Base-by-base conservation (phyloP, 2,113 vertebrate genomes). In the Antennarius striatus region DNA sequence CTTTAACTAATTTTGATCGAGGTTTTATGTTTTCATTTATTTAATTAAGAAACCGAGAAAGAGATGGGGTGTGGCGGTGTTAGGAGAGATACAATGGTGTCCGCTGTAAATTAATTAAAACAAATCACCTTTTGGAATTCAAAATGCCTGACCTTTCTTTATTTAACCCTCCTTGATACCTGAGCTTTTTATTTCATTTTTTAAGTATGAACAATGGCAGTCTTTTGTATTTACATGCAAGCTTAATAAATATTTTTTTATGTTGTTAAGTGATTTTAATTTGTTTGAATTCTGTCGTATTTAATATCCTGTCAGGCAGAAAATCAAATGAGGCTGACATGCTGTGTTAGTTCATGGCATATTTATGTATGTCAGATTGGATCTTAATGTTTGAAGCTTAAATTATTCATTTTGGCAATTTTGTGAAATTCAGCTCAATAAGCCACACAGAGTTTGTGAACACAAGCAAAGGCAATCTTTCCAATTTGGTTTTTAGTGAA, bases 401-500 rank as follows among this genome's bases (percentile, higher is more conserved):
- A 55, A 68, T 72, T 58, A 79, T 68, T 83, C 47, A 15, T 69
- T 47, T 42, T 71, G 53, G 47, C 71, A 79, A 39, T 68, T 45
- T 56, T 22, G 29, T 36, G 52, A 16, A 51, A 66, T 79, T 64
- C 52, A 40, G 10, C 46, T 54, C 53, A 68, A 56, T 73, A 17
- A 32, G 32, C n/a, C 42, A 45, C 15, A 6, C 16, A 51, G 30
- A 40, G 49, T 63, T 29, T 58, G 45, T 39, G 62, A 80, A 29
- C 6, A 9, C 62, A 66, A 62, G 43, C 11, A 16, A 61, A 28
- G 30, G 60, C 29, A 49, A 43, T 59, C 45, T 52, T 49, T 62
- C 45, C 46, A 16, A 80, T 80, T 79, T 84, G 73, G 42, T 77
- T 73, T 78, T 78, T 49, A 60, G 22, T 17, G 46, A 64, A 47